Evolutionary conservation across 1,140 invertebrate species (phyloP), one percentile per base, ranked within the genome.

Genomic region (Saxidomus purpurata): DNA sequence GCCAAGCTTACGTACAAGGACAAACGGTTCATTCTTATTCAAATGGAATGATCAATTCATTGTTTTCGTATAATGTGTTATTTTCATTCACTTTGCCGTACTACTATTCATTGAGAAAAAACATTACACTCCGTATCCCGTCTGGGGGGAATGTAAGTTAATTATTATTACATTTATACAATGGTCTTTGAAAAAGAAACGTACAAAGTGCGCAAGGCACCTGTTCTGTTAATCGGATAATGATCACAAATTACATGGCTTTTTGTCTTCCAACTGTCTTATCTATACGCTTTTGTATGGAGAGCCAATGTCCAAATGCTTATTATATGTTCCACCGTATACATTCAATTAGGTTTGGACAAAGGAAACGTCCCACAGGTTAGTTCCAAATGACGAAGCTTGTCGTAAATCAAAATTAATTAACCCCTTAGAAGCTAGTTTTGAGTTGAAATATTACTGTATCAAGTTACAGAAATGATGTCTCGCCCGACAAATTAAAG

Each of bases 401-500:
- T 25, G 49, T 25, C 15, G 49, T 79, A 79, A 79, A 79, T 79
- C 74, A 79, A 52, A 47, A 79, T 79, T 79, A 79, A 79, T 79
- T 79, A 79, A 22, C 74, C 74, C 40, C 74, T 79, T 22, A 79
- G 74, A 79, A 79, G 74, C 49, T 79, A 47, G 43, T 31, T 79
- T 79, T 47, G 74, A 34, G 40, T 79, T 79, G 74, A 79, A 55
- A 79, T 79, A 79, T 79, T 47, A 28, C 74, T 49, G 49, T 47
- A 79, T 79, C 74, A 38, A 55, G 34, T 79, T 28, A 55, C 74
- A 47, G 47, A 79, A 79, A 34, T 49, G 40, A 19, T 79, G 74
- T 79, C 49, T 31, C 74, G 49, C 74, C 74, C 49, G 74, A 79
- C 74, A 49, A 79, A 79, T 79, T 79, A 79, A 79, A 79, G 74